Evolutionary conservation across 2,888 invertebrate species (phyloP), one percentile per base, ranked within the genome.

Genomic region (Graphium colonna): DNA sequence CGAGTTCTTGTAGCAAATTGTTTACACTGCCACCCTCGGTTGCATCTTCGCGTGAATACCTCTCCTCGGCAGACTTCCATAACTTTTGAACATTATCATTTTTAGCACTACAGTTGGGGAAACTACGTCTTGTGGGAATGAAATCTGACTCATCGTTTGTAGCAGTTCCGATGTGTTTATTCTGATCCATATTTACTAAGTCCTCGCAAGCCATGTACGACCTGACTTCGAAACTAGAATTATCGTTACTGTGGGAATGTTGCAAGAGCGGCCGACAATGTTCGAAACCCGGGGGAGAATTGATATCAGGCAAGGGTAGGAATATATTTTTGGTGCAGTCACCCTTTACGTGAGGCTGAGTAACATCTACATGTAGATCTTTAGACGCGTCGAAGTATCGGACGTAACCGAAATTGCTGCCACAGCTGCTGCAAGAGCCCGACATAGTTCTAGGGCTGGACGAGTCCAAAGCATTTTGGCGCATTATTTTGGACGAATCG

Each of bases 201-300:
- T 94, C 92, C 75, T 94, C 94, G 70, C 93, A 94, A 8, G 93
- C 93, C 79, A 91, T 90, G 61, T 92, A 92, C 13, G 91, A 73
- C 21, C 91, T 82, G 16, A 81, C 86, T 63, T 90, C 90, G 63
- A 91, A 91, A 63, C 91, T 91, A 42, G 92, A 91, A 66, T 91
- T 88, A 63, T 92, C 92, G 13, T 91, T 90, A 60, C 88, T 90
- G 73, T 92, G 92, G 57, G 94, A 94, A 75, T 91, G 91, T 77
- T 92, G 92, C 67, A 73, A 68, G 63, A 71, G 62, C 41, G 73
- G 68, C 57, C 69, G 65, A 59, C 67, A 68, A 55, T 65, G 56
- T 45, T 71, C 60, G 60, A 62, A 69, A 55, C 67, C 74, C 33
- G 66, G 60, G 5, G 64, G 59, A 55, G 64, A 58, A 46, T 57